A percentile compares a stretch with the other conserved stretches of the same genome.
Evolutionary conservation across 1,140 invertebrate genomes (phyloP).

Genomic region (Cherax quadricarinatus): DNA sequence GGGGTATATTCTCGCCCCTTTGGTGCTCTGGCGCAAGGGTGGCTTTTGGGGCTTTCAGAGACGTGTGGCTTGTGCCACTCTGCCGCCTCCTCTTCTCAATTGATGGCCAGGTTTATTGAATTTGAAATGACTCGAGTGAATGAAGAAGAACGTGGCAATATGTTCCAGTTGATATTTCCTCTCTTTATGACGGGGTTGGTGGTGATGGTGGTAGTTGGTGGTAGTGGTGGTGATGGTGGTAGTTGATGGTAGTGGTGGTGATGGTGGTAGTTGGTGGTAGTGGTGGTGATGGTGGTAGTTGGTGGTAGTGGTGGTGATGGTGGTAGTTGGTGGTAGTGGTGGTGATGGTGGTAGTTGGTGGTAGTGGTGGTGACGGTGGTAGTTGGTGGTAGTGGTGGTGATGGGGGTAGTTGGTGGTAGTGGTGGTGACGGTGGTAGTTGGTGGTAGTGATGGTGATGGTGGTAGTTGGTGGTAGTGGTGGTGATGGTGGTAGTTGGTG

Average conservation of each 20-base stretch:
- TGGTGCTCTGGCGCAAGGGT: constrained; percentile 9
- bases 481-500: no score
- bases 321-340: no score
- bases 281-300: neutral
- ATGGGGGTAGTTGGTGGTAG: neutral
- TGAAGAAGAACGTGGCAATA: constrained; percentile 70
- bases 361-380: no score
- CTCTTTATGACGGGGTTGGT: constrained; percentile 53
- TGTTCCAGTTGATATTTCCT: constrained; percentile 70
- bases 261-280: neutral
- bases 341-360: no score
- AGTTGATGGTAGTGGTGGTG: neutral
- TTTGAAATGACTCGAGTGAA: constrained; percentile 72
- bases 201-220: neutral
- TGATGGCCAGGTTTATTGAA: constrained; percentile 72
- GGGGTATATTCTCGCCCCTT: constrained; percentile 18
- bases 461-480: no score
- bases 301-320: no score
- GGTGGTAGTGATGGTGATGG: no score
- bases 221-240: neutral
- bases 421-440: no score
- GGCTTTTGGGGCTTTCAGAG: neutral
- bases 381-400: neutral
- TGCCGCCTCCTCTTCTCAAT: constrained; percentile 55
- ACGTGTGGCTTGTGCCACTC: constrained; percentile 19